Evolutionary conservation across 2,888 invertebrate species (phyloP).

Genomic region (Lycocerus yunnanus): DNA sequence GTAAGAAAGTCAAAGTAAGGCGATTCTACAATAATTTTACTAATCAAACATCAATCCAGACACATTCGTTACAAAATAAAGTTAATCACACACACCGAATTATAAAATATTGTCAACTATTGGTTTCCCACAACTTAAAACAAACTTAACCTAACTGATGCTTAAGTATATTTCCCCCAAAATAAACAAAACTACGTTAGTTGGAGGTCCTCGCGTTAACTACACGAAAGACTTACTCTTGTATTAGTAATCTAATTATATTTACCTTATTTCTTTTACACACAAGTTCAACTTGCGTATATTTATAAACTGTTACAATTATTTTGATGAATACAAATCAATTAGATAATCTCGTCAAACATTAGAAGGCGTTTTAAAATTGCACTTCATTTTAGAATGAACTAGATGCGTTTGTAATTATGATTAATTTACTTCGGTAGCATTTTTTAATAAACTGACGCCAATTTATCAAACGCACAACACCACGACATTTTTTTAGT

Average conservation of each 20-base stretch:
- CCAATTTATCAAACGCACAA: constrained; percentile 19
- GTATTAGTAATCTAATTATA: background rate
- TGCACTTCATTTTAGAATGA: constrained; percentile 5
- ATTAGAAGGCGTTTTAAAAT: background rate
- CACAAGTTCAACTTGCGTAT: background rate
- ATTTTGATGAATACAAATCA: background rate
- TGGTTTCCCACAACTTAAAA: background rate
- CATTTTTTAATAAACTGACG: constrained; percentile 11
- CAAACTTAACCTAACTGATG: constrained; percentile 1
- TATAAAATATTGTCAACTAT: background rate
- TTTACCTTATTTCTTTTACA: background rate
- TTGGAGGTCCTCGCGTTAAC: background rate
- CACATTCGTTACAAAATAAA: background rate
- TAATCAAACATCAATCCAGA: background rate
- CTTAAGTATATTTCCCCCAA: background rate
- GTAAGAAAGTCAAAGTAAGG: background rate
- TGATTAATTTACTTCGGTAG: background rate
- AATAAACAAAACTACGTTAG: background rate
- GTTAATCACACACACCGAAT: background rate
- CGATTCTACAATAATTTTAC: background rate
- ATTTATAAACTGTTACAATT: constrained; percentile 3
- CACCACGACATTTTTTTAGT: constrained; percentile 23
- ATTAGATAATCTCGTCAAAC: background rate
- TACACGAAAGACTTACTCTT: background rate
- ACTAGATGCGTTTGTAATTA: background rate